Evolutionary conservation across 1,140 invertebrate species (phyloP).

Genomic region (Solen grandis): DNA sequence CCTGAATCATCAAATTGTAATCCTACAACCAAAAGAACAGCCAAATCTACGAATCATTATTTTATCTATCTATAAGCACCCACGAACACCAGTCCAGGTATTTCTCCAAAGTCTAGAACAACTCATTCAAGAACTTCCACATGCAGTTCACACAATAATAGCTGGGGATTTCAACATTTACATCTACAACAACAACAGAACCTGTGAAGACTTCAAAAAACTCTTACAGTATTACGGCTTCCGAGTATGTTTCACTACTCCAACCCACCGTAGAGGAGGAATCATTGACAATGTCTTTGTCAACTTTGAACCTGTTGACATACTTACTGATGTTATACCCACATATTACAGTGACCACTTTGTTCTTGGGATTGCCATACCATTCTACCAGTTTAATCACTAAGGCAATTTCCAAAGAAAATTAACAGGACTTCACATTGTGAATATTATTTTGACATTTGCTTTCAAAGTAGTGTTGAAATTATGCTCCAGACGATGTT

Average conservation of each 20-base stretch:
- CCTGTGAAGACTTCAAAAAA: neutral
- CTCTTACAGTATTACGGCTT: neutral
- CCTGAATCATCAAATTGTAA: neutral
- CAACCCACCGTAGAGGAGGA: slow-evolving; percentile 17
- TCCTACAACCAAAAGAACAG: too few relatives aligned
- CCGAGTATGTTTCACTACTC: neutral
- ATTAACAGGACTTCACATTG: too few relatives aligned
- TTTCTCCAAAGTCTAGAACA: neutral
- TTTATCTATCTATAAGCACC: neutral
- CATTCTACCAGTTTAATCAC: too few relatives aligned
- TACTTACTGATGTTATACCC: neutral
- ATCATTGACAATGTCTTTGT: neutral
- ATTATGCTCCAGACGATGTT: too few relatives aligned
- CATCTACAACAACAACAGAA: neutral
- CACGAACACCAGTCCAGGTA: too few relatives aligned
- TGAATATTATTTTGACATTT: too few relatives aligned
- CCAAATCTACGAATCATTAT: neutral
- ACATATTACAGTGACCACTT: slow-evolving; percentile 12
- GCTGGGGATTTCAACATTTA: slow-evolving; percentile 12
- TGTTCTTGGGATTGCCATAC: neutral
- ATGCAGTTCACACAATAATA: neutral
- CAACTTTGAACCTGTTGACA: neutral
- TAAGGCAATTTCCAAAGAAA: too few relatives aligned
- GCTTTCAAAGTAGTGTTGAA: too few relatives aligned
- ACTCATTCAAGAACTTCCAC: neutral